Evolutionary conservation across 2,113 vertebrate species (phyloP).

Genomic region (Indri indri): DNA sequence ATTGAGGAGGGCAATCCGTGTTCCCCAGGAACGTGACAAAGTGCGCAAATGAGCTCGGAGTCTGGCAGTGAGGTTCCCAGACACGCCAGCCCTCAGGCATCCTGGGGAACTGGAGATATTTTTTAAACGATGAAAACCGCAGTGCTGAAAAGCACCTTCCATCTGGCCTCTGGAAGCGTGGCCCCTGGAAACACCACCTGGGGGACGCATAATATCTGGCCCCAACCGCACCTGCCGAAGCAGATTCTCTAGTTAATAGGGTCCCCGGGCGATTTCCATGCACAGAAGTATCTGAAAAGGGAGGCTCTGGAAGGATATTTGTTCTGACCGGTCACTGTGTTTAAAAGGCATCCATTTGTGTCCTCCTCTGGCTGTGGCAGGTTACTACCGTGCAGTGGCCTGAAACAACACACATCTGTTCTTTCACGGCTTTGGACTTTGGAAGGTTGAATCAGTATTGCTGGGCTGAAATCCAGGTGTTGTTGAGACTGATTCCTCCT

Average conservation of each 20-base stretch:
- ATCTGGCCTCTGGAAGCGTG: background rate
- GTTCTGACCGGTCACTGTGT: background rate
- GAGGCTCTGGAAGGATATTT: background rate
- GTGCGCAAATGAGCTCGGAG: background rate
- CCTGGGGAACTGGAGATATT: background rate
- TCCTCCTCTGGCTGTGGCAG: accelerated
- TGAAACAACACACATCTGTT: background rate
- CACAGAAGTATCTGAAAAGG: background rate
- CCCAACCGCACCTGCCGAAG: accelerated
- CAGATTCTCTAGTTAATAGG: background rate
- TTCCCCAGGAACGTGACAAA: background rate
- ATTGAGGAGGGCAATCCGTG: background rate
- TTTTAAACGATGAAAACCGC: background rate
- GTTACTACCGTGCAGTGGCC: too few relatives aligned
- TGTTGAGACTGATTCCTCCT: background rate
- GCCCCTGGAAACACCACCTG: too few relatives aligned
- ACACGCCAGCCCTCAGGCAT: background rate
- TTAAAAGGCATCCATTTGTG: background rate
- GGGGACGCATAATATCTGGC: too few relatives aligned
- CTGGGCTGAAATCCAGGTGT: background rate
- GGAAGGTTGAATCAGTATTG: background rate
- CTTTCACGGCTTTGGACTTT: accelerated
- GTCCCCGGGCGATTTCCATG: background rate
- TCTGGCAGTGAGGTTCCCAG: background rate
- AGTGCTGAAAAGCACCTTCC: background rate